phyloP scores from a whole-genome alignment of 2,797 vertebrate genomes.

The Betta splendens region DNA sequence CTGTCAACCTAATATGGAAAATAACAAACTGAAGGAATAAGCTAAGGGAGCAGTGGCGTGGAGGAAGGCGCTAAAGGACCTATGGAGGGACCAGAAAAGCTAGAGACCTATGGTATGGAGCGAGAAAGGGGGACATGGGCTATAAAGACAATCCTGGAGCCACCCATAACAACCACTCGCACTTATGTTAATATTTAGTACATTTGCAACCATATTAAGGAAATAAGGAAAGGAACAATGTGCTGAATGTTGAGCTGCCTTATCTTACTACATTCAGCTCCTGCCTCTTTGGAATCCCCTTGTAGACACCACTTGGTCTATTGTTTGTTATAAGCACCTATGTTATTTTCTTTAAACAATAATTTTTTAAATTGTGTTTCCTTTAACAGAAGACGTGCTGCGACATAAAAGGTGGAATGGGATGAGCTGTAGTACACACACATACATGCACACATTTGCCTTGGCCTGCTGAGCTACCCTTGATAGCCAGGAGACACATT shows the following conservation, averaged over 20 bases:
- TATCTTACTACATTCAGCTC: background rate
- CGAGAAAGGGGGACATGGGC: too few relatives aligned
- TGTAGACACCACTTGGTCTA: background rate
- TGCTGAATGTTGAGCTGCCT: background rate
- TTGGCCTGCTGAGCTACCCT: conserved; percentile 22
- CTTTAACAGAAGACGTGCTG: conserved; percentile 1
- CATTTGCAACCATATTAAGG: background rate
- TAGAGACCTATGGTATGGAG: too few relatives aligned
- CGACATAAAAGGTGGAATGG: conserved; percentile 19
- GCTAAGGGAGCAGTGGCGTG: too few relatives aligned
- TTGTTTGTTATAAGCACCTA: background rate
- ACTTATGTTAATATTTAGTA: background rate
- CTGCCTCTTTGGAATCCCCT: background rate
- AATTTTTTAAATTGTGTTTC: conserved; percentile 13
- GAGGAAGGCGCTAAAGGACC: too few relatives aligned
- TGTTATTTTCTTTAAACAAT: conserved; percentile 12
- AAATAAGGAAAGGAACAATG: background rate
- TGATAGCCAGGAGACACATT: conserved; percentile 39
- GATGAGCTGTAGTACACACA: conserved; percentile 8
- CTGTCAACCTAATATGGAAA: too few relatives aligned
- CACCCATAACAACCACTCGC: too few relatives aligned
- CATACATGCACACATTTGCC: conserved; percentile 21
- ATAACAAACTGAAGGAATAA: too few relatives aligned
- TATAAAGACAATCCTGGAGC: too few relatives aligned
- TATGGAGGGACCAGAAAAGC: too few relatives aligned